phyloP scores from a whole-genome alignment of 1,140 invertebrate genomes.

The Sminthurinus signatus region DNA sequence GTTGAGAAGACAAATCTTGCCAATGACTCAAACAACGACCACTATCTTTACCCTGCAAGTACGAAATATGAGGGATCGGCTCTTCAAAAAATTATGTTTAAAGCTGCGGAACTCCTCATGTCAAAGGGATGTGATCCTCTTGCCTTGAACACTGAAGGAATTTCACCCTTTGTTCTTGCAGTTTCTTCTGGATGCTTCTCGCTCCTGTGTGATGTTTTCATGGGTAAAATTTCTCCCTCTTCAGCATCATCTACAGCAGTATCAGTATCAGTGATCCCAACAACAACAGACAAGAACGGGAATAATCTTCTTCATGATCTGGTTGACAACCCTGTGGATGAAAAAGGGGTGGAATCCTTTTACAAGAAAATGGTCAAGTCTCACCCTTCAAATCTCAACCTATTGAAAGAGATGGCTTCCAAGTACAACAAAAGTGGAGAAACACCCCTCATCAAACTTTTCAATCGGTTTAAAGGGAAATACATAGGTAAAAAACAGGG shows the following conservation, averaged over 20 bases:
- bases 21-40: background rate
- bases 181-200: slow-evolving; percentile 5
- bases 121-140: slow-evolving; percentile 8
- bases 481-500: slow-evolving; percentile 11
- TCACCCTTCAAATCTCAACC: background rate
- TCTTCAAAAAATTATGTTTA: slow-evolving; percentile 7
- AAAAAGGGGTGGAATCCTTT: no score
- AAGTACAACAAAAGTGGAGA: slow-evolving; percentile 15
- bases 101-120: slow-evolving; percentile 11
- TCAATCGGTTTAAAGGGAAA: no score
- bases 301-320: slow-evolving; percentile 20
- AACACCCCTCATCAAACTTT: slow-evolving; percentile 20
- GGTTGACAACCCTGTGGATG: background rate
- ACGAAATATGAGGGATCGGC: no score
- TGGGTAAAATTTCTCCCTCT: background rate
- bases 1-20: no score
- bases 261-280: no score
- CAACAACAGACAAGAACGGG: background rate
- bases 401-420: slow-evolving; percentile 17
- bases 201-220: background rate
- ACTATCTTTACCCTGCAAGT: no score
- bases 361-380: no score
- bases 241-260: no score
- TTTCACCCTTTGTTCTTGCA: slow-evolving; percentile 16
- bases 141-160: slow-evolving; percentile 5